Evolutionary conservation across 2,888 invertebrate genomes (phyloP).

Genomic region (Prosopocoilus inquinatus): DNA sequence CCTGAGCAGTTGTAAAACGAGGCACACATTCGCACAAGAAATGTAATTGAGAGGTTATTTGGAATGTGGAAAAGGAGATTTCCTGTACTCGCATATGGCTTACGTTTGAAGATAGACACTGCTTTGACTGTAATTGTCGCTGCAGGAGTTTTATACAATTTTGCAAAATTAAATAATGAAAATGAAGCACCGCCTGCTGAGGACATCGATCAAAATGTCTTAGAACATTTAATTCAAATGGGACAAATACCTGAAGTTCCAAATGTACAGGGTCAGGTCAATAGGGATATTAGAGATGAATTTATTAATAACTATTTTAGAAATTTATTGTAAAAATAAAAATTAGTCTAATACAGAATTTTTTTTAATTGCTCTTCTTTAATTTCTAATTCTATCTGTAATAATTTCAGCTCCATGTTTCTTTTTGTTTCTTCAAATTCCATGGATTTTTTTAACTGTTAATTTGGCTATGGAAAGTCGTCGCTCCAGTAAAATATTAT

Average conservation of each 20-base stretch:
- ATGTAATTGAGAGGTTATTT: slow-evolving; percentile 23
- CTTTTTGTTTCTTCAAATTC: too few species aligned
- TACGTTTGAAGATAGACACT: slow-evolving; percentile 24
- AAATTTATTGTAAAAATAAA: background rate
- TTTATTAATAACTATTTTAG: background rate
- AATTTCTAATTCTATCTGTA: too few species aligned
- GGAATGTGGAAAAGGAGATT: slow-evolving; percentile 18
- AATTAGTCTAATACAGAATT: too few species aligned
- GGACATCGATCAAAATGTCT: background rate
- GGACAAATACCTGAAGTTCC: slow-evolving; percentile 2
- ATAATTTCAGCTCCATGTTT: too few species aligned
- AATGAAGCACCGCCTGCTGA: background rate
- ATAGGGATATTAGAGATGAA: background rate
- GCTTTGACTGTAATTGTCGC: slow-evolving; percentile 30
- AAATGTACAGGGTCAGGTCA: slow-evolving; percentile 1
- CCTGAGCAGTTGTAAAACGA: slow-evolving; percentile 13
- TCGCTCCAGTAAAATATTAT: background rate
- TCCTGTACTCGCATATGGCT: slow-evolving; percentile 19
- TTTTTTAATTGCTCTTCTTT: too few species aligned
- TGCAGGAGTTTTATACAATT: slow-evolving; percentile 32
- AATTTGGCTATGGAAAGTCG: background rate
- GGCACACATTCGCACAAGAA: slow-evolving; percentile 33
- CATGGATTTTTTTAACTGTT: background rate
- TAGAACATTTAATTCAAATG: background rate
- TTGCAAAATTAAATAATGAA: slow-evolving; percentile 7